Base-by-base conservation (phyloP, 2,797 vertebrate species). In the Kryptopterus vitreolus region DNA sequence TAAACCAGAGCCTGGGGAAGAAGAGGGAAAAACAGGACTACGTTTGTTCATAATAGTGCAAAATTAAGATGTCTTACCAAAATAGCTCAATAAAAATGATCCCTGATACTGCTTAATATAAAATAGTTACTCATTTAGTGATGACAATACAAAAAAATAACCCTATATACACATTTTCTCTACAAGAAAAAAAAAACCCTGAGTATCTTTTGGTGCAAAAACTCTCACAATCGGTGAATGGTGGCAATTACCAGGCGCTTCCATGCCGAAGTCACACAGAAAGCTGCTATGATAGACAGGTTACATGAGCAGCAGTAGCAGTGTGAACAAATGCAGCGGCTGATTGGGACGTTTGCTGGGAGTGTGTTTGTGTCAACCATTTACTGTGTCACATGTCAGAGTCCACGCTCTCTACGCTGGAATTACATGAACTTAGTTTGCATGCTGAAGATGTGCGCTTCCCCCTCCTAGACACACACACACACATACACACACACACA, bases 341-440 rank as follows among this genome's bases (percentile, higher is more conserved):
- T 29, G 66, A 50, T 5, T 69, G 46, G 66, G 24, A 29, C 1
- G 43, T 50, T 69, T 29, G 8, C 9, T 29, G 66, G 24, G 66
- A 50, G 66, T 69, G 66, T 50, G 46, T 50, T 29, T 0, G 15
- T 50, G 43, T 29, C 43, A 50, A 69, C 43, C 43, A 29, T 50
- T 87, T 11, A 26, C 70, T 10, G 29, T 79, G 88, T 90, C 90
- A 92, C 90, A 90, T 88, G 90, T 83, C 85, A 84, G 73, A 52
- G 77, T 83, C 87, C 58, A 73, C 35, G 43, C 89, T 89, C 89
- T 82, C 83, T 29, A 71, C 87, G 86, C 86, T 81, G 85, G 86
- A 87, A 89, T 90, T 87, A 69, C 58, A 88, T 87, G 18, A 65
- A 69, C 43, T 48, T 69, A 29, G 24, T 50, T 48, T 69, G 66